phyloP scores from a whole-genome alignment of 2,797 vertebrate genomes.

The Hemibagrus guttatus region DNA sequence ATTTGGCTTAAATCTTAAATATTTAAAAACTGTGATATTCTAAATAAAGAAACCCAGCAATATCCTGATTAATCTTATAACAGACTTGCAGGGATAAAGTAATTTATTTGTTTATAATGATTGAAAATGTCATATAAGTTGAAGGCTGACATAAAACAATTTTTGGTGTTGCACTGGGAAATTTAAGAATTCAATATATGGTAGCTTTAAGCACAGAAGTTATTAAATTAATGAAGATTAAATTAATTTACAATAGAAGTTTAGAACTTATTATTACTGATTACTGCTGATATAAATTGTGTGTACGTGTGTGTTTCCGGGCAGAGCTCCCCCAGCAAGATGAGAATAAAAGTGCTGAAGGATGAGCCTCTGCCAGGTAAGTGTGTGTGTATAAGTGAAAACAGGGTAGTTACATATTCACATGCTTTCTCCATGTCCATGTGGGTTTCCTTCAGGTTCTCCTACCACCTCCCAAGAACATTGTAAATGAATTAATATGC shows the following conservation, averaged over 20 bases:
- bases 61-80: background rate
- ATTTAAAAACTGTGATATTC: no score
- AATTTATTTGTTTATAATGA: background rate
- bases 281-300: background rate
- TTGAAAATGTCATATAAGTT: background rate
- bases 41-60: no score
- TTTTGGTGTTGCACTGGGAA: background rate
- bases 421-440: background rate
- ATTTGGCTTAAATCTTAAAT: no score
- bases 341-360: conserved; percentile 84
- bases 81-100: background rate
- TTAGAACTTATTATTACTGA: background rate
- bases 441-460: background rate
- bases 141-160: background rate
- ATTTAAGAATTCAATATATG: background rate
- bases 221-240: background rate
- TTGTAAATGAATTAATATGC: background rate
- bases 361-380: conserved; percentile 71
- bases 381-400: conserved; percentile 21
- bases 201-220: background rate
- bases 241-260: background rate
- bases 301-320: conserved; percentile 33
- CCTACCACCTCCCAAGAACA: background rate
- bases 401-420: background rate
- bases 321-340: conserved; percentile 78